Conservation (phyloP, 2,888 invertebrate genomes). For the Erynnis tages region DNA sequence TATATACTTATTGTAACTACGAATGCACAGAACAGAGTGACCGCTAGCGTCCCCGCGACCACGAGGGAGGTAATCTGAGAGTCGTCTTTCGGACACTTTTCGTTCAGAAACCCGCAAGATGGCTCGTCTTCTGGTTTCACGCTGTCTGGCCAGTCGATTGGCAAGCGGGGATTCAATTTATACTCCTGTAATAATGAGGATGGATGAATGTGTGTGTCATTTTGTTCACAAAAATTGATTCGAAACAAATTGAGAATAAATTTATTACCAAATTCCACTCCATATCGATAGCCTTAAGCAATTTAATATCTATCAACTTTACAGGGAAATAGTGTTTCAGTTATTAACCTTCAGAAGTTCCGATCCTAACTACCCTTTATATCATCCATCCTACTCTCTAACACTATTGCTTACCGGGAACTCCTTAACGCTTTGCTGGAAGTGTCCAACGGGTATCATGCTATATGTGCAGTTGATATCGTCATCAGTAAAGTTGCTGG, state of each 20-base stretch:
- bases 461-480: slow-evolving; percentile 85
- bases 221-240: no score
- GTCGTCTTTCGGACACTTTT: slow-evolving; percentile 91
- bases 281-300: no score
- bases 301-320: no score
- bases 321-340: no score
- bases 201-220: no score
- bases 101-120: slow-evolving; percentile 95
- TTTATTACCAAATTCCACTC: no score
- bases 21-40: slow-evolving; percentile 91
- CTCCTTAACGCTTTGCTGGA: slow-evolving; percentile 85
- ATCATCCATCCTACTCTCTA: background rate
- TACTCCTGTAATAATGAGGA: slow-evolving; percentile 83
- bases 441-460: slow-evolving; percentile 92
- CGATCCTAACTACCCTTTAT: no score
- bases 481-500: slow-evolving; percentile 66
- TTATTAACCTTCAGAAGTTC: no score
- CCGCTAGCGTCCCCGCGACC: slow-evolving; percentile 89
- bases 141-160: slow-evolving; percentile 92
- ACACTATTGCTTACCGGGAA: slow-evolving; percentile 86
- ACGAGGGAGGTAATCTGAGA: slow-evolving; percentile 90
- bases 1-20: slow-evolving; percentile 94
- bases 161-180: slow-evolving; percentile 84
- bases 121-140: slow-evolving; percentile 95
- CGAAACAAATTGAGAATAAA: no score